Evolutionary conservation across 2,113 vertebrate species (phyloP).

Genomic region (Lamprologus ornatipinnis): DNA sequence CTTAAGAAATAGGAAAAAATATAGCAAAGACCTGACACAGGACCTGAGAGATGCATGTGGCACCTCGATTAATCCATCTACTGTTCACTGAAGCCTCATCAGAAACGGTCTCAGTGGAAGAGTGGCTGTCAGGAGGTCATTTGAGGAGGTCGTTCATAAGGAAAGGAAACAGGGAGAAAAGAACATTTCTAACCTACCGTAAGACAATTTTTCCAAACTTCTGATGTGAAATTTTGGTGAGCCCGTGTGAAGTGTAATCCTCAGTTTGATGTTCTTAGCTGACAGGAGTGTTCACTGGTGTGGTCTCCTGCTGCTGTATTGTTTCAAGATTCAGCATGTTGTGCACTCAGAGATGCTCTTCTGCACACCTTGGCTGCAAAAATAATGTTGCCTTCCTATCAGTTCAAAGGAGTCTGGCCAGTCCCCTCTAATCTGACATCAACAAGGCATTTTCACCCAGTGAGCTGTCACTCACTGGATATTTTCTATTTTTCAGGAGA

Average conservation of each 20-base stretch:
- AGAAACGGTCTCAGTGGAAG: background rate
- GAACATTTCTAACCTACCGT: background rate
- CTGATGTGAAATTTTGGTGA: background rate
- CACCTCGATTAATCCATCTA: background rate
- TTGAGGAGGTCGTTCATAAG: background rate
- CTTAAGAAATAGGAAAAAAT: background rate
- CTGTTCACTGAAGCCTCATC: background rate
- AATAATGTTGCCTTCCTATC: background rate
- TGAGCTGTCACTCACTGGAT: background rate
- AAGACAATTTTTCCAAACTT: accelerated
- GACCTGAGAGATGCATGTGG: background rate
- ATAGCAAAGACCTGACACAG: background rate
- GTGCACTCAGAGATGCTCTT: background rate
- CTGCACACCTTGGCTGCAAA: background rate
- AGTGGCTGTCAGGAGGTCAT: background rate
- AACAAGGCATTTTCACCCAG: background rate
- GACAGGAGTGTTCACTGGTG: background rate
- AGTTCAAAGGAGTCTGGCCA: background rate
- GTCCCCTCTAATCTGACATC: background rate
- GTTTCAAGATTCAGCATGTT: background rate
- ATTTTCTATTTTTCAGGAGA: background rate
- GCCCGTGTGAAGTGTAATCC: background rate
- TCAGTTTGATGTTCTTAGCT: background rate
- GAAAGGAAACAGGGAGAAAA: background rate
- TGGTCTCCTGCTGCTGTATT: background rate